Evolutionary conservation across 2,113 vertebrate genomes (phyloP), one percentile per base, ranked within the genome.

Genomic region (Oncorhynchus kisutch): DNA sequence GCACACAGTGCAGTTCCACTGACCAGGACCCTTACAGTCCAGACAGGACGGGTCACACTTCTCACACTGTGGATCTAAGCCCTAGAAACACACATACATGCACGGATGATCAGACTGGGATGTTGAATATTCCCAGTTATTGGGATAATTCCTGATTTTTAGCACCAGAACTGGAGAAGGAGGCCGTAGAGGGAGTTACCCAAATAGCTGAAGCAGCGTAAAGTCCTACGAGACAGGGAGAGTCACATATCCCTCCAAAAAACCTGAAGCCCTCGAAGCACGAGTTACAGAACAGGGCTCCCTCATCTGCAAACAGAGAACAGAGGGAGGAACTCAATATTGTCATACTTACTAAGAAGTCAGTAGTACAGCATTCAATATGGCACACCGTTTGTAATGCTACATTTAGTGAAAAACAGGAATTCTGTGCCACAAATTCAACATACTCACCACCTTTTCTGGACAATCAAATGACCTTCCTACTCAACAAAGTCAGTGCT

Each of bases 21-120:
- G 66, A 0, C 96, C 88, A 0, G 94, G 93, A 5, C 98, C 97
- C 49, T 94, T 94, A 87, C 98, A 99, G 81, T 95, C 94, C 0
- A 82, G 1, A 27, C 98, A 99, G 3, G 94, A 95, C 0, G 80
- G 76, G 5, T 98, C 90, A 22, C 98, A 99, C 3, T 71, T 79
- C 66, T 84, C 85, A 83, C 98, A 99, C n/a, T 77, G 22, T 39
- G 25, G 72, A n/a, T 75, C 81, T 54, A 66, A 60, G 18, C 59
- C 72, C 86, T 88, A 48, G 1, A 71, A 59, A 51, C 18, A 66
- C 49, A 51, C 18, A 67, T 45, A 45, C 39, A 45, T 45, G 39
- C 39, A 45, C 9, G 12, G 39, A 45, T 45, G 39, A 22, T 39
- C 49, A 48, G 31, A 74, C 22, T 18, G 16, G 51, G 51, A 18